Evolutionary conservation across 2,797 vertebrate species (phyloP).

Genomic region (Poecilia velifera): DNA sequence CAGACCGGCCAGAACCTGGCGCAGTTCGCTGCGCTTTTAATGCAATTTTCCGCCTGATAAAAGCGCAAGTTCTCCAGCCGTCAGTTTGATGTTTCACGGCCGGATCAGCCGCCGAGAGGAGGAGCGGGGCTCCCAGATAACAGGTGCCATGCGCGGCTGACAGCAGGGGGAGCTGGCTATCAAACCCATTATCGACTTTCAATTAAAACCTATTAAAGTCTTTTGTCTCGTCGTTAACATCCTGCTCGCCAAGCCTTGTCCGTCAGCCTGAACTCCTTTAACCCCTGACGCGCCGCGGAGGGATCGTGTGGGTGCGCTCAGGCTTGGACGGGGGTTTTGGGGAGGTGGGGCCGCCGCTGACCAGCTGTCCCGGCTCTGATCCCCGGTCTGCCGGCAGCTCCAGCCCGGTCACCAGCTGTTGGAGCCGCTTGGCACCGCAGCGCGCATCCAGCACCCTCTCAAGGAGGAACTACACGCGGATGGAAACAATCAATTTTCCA

Average conservation of each 20-base stretch:
- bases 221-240: slow-evolving; percentile 87
- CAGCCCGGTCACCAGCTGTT: slow-evolving; percentile 93
- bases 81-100: slow-evolving; percentile 72
- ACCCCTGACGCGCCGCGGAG: slow-evolving; percentile 67
- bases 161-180: slow-evolving; percentile 75
- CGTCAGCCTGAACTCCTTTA: slow-evolving; percentile 78
- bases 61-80: slow-evolving; percentile 66
- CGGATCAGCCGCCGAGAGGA: slow-evolving; percentile 57
- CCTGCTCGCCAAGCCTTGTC: slow-evolving; percentile 78
- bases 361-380: slow-evolving; percentile 90
- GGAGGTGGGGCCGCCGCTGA: slow-evolving; percentile 79
- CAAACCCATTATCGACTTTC: slow-evolving; percentile 85
- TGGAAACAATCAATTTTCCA: slow-evolving; percentile 87
- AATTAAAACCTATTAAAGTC: slow-evolving; percentile 88
- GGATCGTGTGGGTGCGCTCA: slow-evolving; percentile 59
- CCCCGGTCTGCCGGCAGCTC: slow-evolving; percentile 79
- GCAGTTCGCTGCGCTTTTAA: slow-evolving; percentile 67
- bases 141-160: slow-evolving; percentile 79
- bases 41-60: slow-evolving; percentile 75
- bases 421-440: slow-evolving; percentile 82
- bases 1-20: slow-evolving; percentile 6
- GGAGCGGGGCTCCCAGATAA: slow-evolving; percentile 55
- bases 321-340: slow-evolving; percentile 26
- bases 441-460: slow-evolving; percentile 82
- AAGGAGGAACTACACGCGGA: slow-evolving; percentile 66